These are phyloP conservation scores for Cataglyphis altisquamis DNA, from an alignment of 2,888 invertebrate genomes.

Conservation along the genomic window DNA sequence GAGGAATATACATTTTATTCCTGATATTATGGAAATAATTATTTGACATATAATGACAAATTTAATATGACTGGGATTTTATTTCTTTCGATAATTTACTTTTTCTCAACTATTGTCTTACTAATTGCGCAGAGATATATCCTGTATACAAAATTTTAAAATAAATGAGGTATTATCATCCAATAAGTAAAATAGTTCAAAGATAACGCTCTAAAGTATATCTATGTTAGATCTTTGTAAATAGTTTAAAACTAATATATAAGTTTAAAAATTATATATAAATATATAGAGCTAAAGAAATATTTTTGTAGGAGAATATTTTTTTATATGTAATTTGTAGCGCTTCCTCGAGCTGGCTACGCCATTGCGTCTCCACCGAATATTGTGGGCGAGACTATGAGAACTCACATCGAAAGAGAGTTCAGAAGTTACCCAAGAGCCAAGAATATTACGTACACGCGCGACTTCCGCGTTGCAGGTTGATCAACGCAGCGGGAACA, in stretches of 20 bases:
- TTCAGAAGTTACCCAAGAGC: conserved; percentile 76
- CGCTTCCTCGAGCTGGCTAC: conserved; percentile 73
- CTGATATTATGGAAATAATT: neutral
- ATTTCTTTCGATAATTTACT: neutral
- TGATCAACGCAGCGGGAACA: conserved; percentile 68
- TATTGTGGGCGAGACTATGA: conserved; percentile 80
- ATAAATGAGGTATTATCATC: neutral
- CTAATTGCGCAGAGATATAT: neutral
- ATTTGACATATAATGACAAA: neutral
- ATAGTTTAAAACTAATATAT: neutral
- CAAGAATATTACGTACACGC: conserved; percentile 77
- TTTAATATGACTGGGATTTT: neutral
- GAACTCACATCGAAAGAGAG: conserved; percentile 66
- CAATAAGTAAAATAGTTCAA: neutral
- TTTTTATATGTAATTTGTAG: conserved; percentile 7
- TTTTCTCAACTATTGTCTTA: neutral
- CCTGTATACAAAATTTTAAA: neutral
- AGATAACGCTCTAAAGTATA: neutral
- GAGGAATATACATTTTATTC: neutral
- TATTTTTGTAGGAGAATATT: neutral
- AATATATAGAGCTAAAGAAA: neutral
- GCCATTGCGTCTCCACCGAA: conserved; percentile 59
- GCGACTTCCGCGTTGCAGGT: conserved; percentile 81
- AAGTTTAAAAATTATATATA: no score
- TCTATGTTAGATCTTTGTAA: neutral